Percentiles rank a stretch among this genome's conserved stretches.
These are phyloP conservation scores for Orchesella flavescens DNA, from an alignment of 2,888 invertebrate genomes.

Conservation along the genomic window DNA sequence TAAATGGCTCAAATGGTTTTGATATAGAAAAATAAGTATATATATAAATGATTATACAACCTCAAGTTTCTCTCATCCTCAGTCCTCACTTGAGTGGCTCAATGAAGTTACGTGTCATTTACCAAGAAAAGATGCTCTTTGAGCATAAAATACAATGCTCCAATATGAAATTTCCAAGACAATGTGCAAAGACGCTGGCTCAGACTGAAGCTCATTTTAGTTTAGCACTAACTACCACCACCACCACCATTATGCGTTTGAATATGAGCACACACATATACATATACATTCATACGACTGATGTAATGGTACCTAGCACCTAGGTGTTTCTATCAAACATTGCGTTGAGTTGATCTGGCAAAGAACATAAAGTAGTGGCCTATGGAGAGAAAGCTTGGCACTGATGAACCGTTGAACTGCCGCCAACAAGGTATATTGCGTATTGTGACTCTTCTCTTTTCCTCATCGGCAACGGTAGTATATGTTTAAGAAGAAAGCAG, in stretches of 20 bases:
- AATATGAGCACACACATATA: not conserved
- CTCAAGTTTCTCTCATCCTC: no score
- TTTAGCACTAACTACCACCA: not conserved
- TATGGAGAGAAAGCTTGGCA: constrained; percentile 58
- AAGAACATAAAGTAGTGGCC: constrained; percentile 46
- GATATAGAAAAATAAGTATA: no score
- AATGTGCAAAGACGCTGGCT: not conserved
- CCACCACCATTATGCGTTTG: not conserved
- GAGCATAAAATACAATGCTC: no score
- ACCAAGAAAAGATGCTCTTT: no score
- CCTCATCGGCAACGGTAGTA: constrained; percentile 7
- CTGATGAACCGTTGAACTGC: constrained; percentile 57
- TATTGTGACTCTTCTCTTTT: constrained; percentile 24
- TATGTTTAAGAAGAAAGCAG: no score
- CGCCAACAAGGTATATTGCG: constrained; percentile 50
- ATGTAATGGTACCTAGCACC: not conserved
- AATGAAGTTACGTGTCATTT: no score
- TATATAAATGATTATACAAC: no score
- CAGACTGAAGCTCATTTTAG: not conserved
- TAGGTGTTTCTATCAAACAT: not conserved
- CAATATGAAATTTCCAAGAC: no score
- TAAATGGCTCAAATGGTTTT: no score
- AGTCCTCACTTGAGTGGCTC: no score
- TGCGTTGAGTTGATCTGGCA: constrained; percentile 33
- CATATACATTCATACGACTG: not conserved